These are phyloP conservation scores for Strix aluco DNA, from an alignment of 2,113 vertebrate species.

Conservation along the genomic window DNA sequence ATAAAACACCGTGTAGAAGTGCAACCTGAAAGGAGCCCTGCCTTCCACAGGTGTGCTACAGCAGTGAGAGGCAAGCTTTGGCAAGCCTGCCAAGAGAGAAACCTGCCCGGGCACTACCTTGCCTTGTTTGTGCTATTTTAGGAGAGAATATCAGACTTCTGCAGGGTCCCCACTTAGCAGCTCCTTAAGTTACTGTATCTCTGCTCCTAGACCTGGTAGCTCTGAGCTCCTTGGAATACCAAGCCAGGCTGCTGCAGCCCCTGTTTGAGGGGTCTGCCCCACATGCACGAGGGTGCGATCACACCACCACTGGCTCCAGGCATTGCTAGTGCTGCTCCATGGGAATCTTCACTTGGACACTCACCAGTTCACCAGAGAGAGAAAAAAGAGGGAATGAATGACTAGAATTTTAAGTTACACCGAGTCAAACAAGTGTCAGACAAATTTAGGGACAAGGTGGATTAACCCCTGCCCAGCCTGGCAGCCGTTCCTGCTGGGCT, in stretches of 20 bases:
- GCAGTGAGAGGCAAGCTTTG: not conserved
- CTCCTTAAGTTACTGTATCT: not conserved
- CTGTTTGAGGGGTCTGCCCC: not conserved
- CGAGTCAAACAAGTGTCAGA: not conserved
- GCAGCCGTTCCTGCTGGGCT: not conserved
- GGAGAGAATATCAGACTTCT: too few relatives aligned
- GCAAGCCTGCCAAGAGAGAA: not conserved
- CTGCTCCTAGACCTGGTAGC: accelerated
- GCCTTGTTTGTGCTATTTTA: accelerated
- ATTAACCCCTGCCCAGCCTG: not conserved
- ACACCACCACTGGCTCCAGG: not conserved
- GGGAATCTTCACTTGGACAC: not conserved
- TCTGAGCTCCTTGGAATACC: accelerated
- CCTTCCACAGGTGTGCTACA: accelerated
- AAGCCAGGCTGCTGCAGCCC: accelerated
- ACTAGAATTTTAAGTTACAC: not conserved
- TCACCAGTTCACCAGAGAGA: not conserved
- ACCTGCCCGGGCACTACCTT: not conserved
- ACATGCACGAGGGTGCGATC: accelerated
- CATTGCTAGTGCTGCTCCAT: not conserved
- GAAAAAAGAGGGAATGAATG: accelerated
- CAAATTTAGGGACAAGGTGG: not conserved
- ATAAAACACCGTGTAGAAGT: not conserved
- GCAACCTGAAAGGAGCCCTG: not conserved
- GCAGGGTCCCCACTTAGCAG: too few relatives aligned